phyloP scores from a whole-genome alignment of 2,113 vertebrate species.

The Lepus americanus region DNA sequence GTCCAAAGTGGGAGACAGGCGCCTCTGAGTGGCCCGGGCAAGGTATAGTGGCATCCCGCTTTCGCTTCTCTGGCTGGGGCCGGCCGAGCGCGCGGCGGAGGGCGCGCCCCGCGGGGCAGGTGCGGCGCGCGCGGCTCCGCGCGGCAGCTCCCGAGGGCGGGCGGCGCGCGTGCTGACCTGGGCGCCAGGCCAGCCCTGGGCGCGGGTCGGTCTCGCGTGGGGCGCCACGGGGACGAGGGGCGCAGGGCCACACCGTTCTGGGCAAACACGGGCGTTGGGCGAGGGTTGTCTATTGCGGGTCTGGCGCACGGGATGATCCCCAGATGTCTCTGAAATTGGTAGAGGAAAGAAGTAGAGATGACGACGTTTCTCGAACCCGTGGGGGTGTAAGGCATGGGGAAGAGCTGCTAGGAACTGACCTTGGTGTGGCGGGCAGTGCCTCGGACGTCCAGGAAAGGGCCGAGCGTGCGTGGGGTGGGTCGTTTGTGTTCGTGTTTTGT shows the following conservation, averaged over 20 bases:
- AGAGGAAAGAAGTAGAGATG: neutral
- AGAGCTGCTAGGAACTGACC: neutral
- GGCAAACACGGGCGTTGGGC: neutral
- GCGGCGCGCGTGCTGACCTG: neutral
- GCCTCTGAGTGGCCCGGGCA: slow-evolving; percentile 76
- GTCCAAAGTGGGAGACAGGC: slow-evolving; percentile 80
- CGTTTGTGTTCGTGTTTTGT: neutral
- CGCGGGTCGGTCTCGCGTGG: neutral
- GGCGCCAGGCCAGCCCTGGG: neutral
- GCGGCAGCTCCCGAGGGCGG: neutral
- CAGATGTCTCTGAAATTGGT: slow-evolving; percentile 16
- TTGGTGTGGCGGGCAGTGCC: neutral
- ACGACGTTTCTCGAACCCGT: neutral
- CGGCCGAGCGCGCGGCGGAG: slow-evolving; percentile 56
- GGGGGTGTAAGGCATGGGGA: neutral
- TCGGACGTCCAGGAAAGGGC: neutral
- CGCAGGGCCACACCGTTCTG: slow-evolving; percentile 18
- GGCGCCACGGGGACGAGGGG: neutral
- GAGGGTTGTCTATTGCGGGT: neutral
- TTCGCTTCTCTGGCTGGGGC: slow-evolving; percentile 78
- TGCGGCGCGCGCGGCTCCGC: neutral
- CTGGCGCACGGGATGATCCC: neutral
- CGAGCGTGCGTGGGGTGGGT: neutral
- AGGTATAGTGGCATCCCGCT: slow-evolving; percentile 83
- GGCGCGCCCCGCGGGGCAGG: slow-evolving; percentile 25